Evolutionary conservation across 2,113 vertebrate species (phyloP), one percentile per base, ranked within the genome.

Genomic region (Caloenas nicobarica): DNA sequence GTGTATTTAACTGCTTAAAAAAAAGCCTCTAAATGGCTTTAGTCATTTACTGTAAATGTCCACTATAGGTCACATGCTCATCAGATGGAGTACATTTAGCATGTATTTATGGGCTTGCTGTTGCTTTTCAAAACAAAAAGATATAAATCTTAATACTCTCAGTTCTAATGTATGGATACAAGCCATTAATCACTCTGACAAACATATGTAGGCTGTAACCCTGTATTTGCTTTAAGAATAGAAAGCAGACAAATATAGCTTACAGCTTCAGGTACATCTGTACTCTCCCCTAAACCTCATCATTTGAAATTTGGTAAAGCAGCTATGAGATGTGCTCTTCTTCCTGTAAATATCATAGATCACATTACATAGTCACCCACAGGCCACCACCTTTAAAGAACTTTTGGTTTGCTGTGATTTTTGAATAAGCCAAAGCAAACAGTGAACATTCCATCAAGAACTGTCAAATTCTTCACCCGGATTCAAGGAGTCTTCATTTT

Each of bases 161-260:
- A 87, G 73, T 96, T 92, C 62, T 95, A 97, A 96, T 82, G 84
- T 91, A 95, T 95, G 74, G 93, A 91, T 96, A 95, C 66, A 90
- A 95, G 96, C 98, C 98, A 98, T 98, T 97, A 97, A 96, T 96
- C 96, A 97, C 80, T 93, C 65, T 95, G 97, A 97, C 97, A 96
- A 96, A 96, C 95, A 98, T 96, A 94, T 94, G 96, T 91, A 36
- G 93, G 82, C 97, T 97, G 98, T 97, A 99, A 98, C 62, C 46
- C 89, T 79, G 73, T 97, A 97, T 97, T 94, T 96, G 95, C 85
- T 98, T 98, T 97, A 97, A 97, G 97, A 96, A 96, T 93, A 95
- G 98, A 98, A 93, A 95, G 91, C 96, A 97, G 97, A 96, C 97
- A 96, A 98, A 89, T 78, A 83, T 93, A 95, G 96, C 89, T 91